Conservation (phyloP, 53 echinoderm and acorn worm species). For the Zoroaster sp. region DNA sequence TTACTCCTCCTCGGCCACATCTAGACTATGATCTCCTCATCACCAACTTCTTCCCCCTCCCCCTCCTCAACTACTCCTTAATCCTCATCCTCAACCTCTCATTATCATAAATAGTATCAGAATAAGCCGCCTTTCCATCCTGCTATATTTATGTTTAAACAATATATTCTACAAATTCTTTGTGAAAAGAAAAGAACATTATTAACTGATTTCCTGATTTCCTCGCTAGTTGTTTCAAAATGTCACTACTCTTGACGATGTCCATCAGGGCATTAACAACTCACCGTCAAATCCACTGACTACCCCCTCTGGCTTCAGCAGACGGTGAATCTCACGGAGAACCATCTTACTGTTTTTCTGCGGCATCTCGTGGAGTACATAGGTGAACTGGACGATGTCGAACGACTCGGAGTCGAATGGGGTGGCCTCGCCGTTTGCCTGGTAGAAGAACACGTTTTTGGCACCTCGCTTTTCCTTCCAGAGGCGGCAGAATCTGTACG, state of each 20-base stretch:
- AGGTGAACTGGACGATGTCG: constrained; percentile 73
- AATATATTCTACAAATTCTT: too few relatives aligned
- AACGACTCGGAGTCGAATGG: constrained; percentile 60
- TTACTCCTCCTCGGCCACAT: too few relatives aligned
- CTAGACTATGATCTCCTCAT: too few relatives aligned
- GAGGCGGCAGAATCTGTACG: constrained; percentile 61
- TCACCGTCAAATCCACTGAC: constrained; percentile 79
- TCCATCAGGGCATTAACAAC: not conserved
- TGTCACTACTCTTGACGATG: not conserved
- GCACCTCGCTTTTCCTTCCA: constrained; percentile 58
- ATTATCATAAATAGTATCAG: too few relatives aligned
- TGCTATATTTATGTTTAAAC: too few relatives aligned
- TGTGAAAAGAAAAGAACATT: too few relatives aligned
- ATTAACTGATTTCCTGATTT: too few relatives aligned
- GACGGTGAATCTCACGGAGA: constrained; percentile 44
- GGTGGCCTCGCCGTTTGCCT: constrained; percentile 62
- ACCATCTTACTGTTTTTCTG: constrained; percentile 39
- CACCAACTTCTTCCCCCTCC: too few relatives aligned
- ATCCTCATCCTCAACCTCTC: too few relatives aligned
- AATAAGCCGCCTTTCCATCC: too few relatives aligned
- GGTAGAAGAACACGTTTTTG: constrained; percentile 68
- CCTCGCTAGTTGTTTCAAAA: too few relatives aligned
- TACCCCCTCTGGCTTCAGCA: constrained; percentile 62
- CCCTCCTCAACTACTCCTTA: too few relatives aligned
- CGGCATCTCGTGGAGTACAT: constrained; percentile 80